phyloP scores from a whole-genome alignment of 1,140 invertebrate genomes.

The Psix sp. region DNA sequence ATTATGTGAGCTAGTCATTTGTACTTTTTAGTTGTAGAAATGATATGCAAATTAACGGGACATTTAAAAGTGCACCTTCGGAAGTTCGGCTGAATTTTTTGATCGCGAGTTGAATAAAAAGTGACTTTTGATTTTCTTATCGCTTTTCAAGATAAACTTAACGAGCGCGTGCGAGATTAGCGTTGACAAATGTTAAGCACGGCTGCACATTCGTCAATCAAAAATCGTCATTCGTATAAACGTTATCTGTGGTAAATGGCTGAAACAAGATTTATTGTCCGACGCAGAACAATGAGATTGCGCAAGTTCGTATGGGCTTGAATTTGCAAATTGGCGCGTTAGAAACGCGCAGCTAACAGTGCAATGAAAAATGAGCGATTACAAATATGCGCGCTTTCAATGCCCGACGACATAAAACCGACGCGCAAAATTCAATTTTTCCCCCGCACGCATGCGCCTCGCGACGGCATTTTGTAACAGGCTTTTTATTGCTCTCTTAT shows the following conservation, averaged over 20 bases:
- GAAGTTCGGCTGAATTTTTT: too few relatives aligned
- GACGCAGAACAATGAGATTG: conserved; percentile 37
- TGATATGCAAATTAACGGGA: too few relatives aligned
- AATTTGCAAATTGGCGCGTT: conserved; percentile 40
- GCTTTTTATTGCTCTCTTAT: conserved; percentile 25
- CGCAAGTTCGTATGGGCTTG: conserved; percentile 36
- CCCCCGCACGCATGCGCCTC: too few relatives aligned
- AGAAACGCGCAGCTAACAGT: conserved; percentile 17
- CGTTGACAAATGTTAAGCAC: too few relatives aligned
- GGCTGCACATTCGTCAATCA: conserved; percentile 7
- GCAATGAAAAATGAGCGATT: conserved; percentile 38
- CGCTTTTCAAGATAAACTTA: neutral
- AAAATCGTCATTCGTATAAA: conserved; percentile 9
- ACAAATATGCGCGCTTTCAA: conserved; percentile 25
- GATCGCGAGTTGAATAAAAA: too few relatives aligned
- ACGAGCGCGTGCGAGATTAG: neutral
- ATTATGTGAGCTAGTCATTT: too few relatives aligned
- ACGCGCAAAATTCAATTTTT: too few relatives aligned
- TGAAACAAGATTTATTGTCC: conserved; percentile 20
- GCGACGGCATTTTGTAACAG: conserved; percentile 18
- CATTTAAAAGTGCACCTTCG: too few relatives aligned
- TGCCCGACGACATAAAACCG: too few relatives aligned
- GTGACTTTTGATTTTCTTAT: neutral
- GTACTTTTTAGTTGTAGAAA: too few relatives aligned
- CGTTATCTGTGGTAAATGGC: neutral